Conservation (phyloP, 1,140 invertebrate genomes). For the Ectropis grisescens region DNA sequence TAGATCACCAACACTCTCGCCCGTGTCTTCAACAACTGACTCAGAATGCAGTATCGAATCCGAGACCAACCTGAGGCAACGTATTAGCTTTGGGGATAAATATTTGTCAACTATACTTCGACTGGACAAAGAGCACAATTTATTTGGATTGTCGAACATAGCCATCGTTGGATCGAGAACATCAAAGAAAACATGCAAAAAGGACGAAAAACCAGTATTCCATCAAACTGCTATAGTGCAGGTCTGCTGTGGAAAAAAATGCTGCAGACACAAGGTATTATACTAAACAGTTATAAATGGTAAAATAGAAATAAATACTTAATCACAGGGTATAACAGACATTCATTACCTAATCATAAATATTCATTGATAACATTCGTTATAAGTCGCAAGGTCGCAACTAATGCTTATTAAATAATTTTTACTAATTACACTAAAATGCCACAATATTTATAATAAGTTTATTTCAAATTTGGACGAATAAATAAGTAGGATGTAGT, state of each 20-base stretch:
- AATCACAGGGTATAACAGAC: not conserved
- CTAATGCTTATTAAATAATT: too few species aligned
- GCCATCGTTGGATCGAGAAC: slow-evolving; percentile 29
- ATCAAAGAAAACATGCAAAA: slow-evolving; percentile 27
- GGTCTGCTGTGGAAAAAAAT: slow-evolving; percentile 30
- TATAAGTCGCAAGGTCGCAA: too few species aligned
- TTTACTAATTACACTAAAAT: too few species aligned
- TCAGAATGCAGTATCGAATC: slow-evolving; percentile 29
- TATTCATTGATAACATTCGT: too few species aligned
- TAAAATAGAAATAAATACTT: slow-evolving; percentile 1
- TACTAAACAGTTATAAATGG: too few species aligned
- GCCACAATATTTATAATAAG: too few species aligned
- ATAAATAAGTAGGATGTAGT: too few species aligned
- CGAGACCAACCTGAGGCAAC: slow-evolving; percentile 12
- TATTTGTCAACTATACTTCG: slow-evolving; percentile 46
- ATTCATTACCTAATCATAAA: not conserved
- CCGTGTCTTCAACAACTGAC: slow-evolving; percentile 16
- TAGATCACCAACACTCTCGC: too few species aligned
- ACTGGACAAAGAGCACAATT: slow-evolving; percentile 46
- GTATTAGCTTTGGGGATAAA: slow-evolving; percentile 30
- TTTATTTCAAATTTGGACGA: too few species aligned
- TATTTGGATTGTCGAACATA: slow-evolving; percentile 52
- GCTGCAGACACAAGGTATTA: slow-evolving; percentile 36
- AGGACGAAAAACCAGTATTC: slow-evolving; percentile 36
- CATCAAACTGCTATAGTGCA: slow-evolving; percentile 48